Evolutionary conservation across 1,140 invertebrate species (phyloP), one percentile per base, ranked within the genome.

Genomic region (Drosophila yakuba): DNA sequence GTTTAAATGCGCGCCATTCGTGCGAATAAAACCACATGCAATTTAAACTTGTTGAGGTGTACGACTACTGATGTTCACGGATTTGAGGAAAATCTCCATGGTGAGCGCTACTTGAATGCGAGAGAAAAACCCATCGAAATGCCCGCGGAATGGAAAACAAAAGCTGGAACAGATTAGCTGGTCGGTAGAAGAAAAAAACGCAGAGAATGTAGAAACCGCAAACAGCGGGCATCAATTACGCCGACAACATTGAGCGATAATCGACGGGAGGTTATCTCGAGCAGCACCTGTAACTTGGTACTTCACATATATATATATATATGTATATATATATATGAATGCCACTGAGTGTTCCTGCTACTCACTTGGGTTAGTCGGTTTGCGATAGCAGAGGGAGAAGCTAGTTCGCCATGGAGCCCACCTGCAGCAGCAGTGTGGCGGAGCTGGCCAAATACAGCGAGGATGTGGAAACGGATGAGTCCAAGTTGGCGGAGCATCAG

Each of bases 161-260:
- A 56, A 73, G 17, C 38, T 15, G 51, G 43, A 56, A 74, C 68
- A 74, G 68, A 74, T 74, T 74, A 74, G 43, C 58, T 28, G 39
- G 17, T 52, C 17, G 56, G 17, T 17, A 17, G 20, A 20, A 20
- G 43, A 36, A 41, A 43, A 25, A n/a, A 28, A 36, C 45, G 17
- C 35, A 38, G 52, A 14, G 47, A 15, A 52, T 39, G 7, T 32
- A 39, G 50, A 32, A 43, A 74, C 52, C 52, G 54, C 73, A 43
- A 38, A 11, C 51, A n/a, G 47, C 23, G 52, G 28, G 73, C 74
- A 58, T 72, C 68, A 50, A 72, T 72, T 72, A 71, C 68, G 60
- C n/a, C 66, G 44, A 20, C 43, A 72, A 50, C 68, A 72, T 71
- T 72, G 74, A 71, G 74, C 48, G 74, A 77, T 75, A 77, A 69